Percentiles rank a stretch among this genome's conserved stretches.
Evolutionary conservation across 2,888 invertebrate genomes (phyloP).

Genomic region (Nomada hirtipes): DNA sequence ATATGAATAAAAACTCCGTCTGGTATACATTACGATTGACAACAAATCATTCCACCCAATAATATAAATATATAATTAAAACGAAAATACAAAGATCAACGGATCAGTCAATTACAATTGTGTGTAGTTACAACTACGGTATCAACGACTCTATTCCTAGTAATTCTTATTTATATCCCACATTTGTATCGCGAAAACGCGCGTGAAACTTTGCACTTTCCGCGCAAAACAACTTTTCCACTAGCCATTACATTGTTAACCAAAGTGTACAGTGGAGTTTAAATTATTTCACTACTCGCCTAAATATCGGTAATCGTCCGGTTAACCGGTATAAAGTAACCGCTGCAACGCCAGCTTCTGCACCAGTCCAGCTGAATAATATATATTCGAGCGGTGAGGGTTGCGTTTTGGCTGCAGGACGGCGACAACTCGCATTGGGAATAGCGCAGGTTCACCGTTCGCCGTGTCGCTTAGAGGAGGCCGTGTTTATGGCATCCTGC

Average conservation of each 20-base stretch:
- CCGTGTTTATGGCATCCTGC: conserved; percentile 61
- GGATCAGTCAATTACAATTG: too few species aligned
- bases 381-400: conserved; percentile 55
- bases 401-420: conserved; percentile 56
- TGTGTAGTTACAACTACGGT: too few species aligned
- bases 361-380: conserved; percentile 66
- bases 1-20: background rate
- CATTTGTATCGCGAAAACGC: too few species aligned
- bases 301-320: conserved; percentile 32
- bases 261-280: background rate
- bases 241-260: conserved; percentile 2
- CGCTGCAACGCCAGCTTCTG: conserved; percentile 3
- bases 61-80: background rate
- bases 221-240: background rate
- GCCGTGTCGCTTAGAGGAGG: conserved; percentile 37
- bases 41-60: background rate
- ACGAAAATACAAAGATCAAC: too few species aligned
- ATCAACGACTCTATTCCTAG: too few species aligned
- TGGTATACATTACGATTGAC: background rate
- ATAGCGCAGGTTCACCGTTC: conserved; percentile 48
- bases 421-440: conserved; percentile 54
- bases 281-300: conserved; percentile 7
- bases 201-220: too few species aligned
- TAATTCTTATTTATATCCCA: too few species aligned
- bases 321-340: conserved; percentile 50